Base-by-base conservation (phyloP, 2,113 vertebrate genomes). In the Egretta garzetta region DNA sequence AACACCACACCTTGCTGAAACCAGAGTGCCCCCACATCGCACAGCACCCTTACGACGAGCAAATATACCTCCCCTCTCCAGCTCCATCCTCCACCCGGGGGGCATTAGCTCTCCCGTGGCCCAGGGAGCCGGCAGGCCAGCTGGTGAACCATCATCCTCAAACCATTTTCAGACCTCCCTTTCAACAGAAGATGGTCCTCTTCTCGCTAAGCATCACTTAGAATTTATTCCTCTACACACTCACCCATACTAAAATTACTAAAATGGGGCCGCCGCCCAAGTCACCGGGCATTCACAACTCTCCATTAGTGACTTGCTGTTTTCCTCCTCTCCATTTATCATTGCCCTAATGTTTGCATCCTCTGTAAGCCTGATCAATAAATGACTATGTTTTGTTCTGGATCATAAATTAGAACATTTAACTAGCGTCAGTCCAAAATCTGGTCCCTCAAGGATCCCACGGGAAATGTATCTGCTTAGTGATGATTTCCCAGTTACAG, bases 401-500 rank as follows among this genome's bases (percentile, higher is more conserved):
- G 43, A 79, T 85, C 39, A 80, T 47, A 91, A 81, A 93, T 70
- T 33, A 59, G 59, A 96, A 64, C 26, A 52, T 23, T 73, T 66
- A 92, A 94, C 17, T 49, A 73, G 35, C 4, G 0, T 41, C 35
- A 70, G 71, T 19, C 27, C 66, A 87, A 89, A 94, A 75, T 53
- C 43, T 82, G 24, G 27, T 56, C 27, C 39, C 47, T 12, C 18
- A 47, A 50, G 21, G 33, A 87, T 84, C 52, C 28, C 74, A 49
- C 5, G 49, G 45, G 81, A 93, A 94, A 82, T 26, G 7, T n/a
- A 73, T 68, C 49, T 80, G 43, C 81, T 88, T 79, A 80, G 77
- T 45, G 52, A 85, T 49, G 62, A 85, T 22, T 88, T 91, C 53
- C 64, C 77, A 95, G 80, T 90, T 82, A 91, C 43, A 87, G 70